Base-by-base conservation (phyloP, 1,140 invertebrate genomes). In the Bombus fervidus region DNA sequence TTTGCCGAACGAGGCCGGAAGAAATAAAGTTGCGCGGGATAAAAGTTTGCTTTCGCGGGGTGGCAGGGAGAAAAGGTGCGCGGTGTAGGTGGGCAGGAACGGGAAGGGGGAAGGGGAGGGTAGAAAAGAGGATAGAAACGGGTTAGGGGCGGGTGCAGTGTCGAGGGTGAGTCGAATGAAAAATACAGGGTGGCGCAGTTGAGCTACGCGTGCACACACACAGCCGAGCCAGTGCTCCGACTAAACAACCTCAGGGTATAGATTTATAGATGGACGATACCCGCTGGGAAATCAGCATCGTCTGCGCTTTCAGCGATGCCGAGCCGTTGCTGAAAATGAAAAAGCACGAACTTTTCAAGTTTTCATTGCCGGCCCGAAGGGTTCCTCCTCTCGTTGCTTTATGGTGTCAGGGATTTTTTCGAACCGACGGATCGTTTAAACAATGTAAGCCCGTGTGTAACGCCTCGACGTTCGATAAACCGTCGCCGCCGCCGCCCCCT, bases 251-350 rank as follows among this genome's bases (percentile, higher is more conserved):
- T 77, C 31, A 77, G 81, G 83, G 83, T 92, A 91, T 87, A 90
- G 91, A 92, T 92, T 92, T 92, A 92, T 92, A 92, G 91, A 92
- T 87, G 90, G 74, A 85, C 85, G 87, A 88, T 89, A 92, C 74
- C 90, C 92, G 83, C 39, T 87, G 92, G 92, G 92, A 93, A 93
- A 93, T 93, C 91, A 91, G 86, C 90, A 89, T 92, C 85, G 82
- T 89, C 87, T 75, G 82, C 72, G 87, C 90, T 92, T 89, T 91
- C 91, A 88, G 71, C 86, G 80, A 81, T 73, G 71, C 74, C 76
- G 72, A 47, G 73, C 76, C 72, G 74, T 74, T 53, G 66, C 69
- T 79, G 62, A 80, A 81, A 89, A 87, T 84, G 81, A 87, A 91
- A 86, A 85, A 91, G 78, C 81, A 69, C 81, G 37, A 84, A 87